Evolutionary conservation across 2,113 vertebrate species (phyloP).

Genomic region (Phalacrocorax pelagicus): DNA sequence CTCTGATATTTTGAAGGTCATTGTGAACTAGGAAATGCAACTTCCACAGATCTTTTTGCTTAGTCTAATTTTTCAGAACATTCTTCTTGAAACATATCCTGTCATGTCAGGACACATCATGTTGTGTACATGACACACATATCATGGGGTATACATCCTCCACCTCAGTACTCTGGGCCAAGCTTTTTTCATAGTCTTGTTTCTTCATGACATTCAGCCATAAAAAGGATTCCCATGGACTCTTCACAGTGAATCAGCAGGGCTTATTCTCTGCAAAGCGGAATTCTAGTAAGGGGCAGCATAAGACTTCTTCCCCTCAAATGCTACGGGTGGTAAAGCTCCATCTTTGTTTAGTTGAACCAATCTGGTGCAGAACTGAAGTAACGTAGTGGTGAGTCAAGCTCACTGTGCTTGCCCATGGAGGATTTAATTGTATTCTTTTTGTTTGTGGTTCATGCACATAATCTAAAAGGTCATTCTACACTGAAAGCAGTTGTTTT

Average conservation of each 20-base stretch:
- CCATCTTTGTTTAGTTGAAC: not conserved
- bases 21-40: not conserved
- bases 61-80: not conserved
- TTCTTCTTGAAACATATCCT: not conserved
- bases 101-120: not conserved
- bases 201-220: not conserved
- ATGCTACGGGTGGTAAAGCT: not conserved
- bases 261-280: not conserved
- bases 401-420: slow-evolving; percentile 2
- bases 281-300: not conserved
- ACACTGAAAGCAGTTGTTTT: slow-evolving; percentile 65
- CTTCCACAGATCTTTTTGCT: not conserved
- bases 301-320: not conserved
- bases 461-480: slow-evolving; percentile 60
- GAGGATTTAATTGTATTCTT: slow-evolving; percentile 57
- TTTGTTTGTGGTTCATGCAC: slow-evolving; percentile 56
- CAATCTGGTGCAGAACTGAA: not conserved
- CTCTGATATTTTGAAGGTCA: not conserved
- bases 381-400: slow-evolving; percentile 36
- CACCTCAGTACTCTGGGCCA: not conserved
- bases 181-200: not conserved
- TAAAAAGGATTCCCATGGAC: not conserved
- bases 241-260: not conserved
- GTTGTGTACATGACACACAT: not conserved
- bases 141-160: not conserved